phyloP scores from a whole-genome alignment of 2,113 vertebrate species.

The Conger conger region DNA sequence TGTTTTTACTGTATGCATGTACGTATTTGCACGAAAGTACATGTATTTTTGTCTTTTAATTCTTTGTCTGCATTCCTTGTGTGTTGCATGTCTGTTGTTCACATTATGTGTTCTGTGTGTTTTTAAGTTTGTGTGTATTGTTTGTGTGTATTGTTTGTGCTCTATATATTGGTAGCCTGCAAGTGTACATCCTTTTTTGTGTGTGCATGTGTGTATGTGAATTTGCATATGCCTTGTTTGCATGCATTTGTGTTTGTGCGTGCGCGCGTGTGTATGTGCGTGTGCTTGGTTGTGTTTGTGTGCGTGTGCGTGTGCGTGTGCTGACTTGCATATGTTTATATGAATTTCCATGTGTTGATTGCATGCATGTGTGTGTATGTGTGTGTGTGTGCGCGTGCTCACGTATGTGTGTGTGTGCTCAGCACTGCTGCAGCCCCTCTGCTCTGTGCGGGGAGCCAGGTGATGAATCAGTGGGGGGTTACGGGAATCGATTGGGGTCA shows the following conservation, averaged over 20 bases:
- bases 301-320: neutral
- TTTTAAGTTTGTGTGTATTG: neutral
- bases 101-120: neutral
- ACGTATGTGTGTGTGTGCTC: neutral
- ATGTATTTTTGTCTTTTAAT: neutral
- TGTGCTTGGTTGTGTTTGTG: neutral
- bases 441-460: neutral
- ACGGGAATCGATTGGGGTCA: neutral
- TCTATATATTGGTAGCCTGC: neutral
- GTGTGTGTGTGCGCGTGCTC: slow-evolving; percentile 27
- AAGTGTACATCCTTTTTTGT: neutral
- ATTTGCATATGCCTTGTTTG: neutral
- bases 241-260: neutral
- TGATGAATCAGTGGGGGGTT: neutral
- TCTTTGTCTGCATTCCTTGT: neutral
- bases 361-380: neutral
- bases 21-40: neutral
- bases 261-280: neutral
- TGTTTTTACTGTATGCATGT: neutral
- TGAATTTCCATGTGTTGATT: neutral
- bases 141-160: neutral
- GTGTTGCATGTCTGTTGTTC: neutral
- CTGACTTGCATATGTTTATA: neutral
- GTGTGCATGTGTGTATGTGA: neutral
- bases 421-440: neutral